Conservation (phyloP, 2,113 vertebrate species). For the Eleginops maclovinus region DNA sequence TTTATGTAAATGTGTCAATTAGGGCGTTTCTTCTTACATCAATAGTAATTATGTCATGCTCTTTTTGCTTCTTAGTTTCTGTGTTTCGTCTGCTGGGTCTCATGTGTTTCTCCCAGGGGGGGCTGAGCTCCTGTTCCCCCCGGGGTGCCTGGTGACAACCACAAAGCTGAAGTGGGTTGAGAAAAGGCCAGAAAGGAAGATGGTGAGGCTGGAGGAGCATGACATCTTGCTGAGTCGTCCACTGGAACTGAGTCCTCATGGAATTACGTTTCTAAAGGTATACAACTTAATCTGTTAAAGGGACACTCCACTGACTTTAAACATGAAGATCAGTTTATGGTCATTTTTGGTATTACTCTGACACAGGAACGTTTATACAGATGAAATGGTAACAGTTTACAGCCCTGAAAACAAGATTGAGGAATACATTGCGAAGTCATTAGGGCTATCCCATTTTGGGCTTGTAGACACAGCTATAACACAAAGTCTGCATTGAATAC, state of each 20-base stretch:
- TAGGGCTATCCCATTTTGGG: too few species aligned
- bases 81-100: constrained; percentile 80
- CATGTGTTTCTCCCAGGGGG: constrained; percentile 85
- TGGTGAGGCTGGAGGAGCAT: constrained; percentile 84
- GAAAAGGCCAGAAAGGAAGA: constrained; percentile 77
- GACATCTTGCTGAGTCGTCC: constrained; percentile 80
- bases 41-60: constrained; percentile 15
- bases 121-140: constrained; percentile 84
- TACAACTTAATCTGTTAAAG: not conserved
- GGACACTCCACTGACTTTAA: not conserved
- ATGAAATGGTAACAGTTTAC: not conserved
- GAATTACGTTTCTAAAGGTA: constrained; percentile 83
- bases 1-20: not conserved
- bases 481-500: not conserved
- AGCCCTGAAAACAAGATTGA: not conserved
- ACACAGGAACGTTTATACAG: too few species aligned
- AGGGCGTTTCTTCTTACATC: not conserved
- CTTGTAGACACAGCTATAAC: not conserved
- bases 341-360: not conserved
- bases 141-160: constrained; percentile 64
- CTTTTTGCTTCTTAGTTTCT: constrained; percentile 77
- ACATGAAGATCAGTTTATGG: not conserved
- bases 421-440: not conserved
- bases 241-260: constrained; percentile 84
- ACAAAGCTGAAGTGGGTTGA: constrained; percentile 76